These are phyloP conservation scores for Himalopsyche anomala DNA, from an alignment of 2,888 invertebrate genomes.

Conservation along the genomic window DNA sequence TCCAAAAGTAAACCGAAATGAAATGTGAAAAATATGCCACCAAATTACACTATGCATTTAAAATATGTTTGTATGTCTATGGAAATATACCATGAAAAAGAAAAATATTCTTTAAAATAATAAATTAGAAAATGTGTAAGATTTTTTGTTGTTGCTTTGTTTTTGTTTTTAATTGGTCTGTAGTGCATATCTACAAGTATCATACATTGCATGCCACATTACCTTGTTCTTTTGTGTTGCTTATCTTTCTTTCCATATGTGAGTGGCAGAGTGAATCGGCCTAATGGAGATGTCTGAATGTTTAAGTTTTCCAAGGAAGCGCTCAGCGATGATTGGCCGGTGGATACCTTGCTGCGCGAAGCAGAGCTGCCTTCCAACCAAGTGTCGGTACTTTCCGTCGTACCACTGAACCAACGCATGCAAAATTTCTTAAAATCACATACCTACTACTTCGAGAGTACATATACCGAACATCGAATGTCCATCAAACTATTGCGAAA, in stretches of 20 bases:
- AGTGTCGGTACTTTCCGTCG: slow-evolving; percentile 70
- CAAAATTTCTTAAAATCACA: slow-evolving; percentile 61
- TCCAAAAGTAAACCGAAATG: too few species aligned
- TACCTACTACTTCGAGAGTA: slow-evolving; percentile 50
- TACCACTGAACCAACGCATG: slow-evolving; percentile 64
- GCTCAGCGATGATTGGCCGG: slow-evolving; percentile 68
- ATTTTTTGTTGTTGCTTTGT: too few species aligned
- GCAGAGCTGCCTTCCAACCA: slow-evolving; percentile 67
- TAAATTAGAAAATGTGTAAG: too few species aligned
- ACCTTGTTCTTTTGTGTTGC: slow-evolving; percentile 90
- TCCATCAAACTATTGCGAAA: too few species aligned
- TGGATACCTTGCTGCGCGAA: slow-evolving; percentile 66
- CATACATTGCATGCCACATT: slow-evolving; percentile 69
- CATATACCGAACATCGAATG: too few species aligned
- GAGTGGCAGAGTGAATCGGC: slow-evolving; percentile 84
- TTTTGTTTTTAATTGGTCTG: too few species aligned
- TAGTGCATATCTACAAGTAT: too few species aligned
- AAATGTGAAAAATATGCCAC: too few species aligned
- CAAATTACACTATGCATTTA: too few species aligned
- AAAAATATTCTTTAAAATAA: too few species aligned
- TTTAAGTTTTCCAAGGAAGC: slow-evolving; percentile 83
- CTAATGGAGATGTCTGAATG: slow-evolving; percentile 76
- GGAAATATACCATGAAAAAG: too few species aligned
- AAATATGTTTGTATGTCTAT: too few species aligned
- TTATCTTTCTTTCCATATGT: slow-evolving; percentile 87